Percentiles rank a stretch among this genome's conserved stretches.
phyloP scores from a whole-genome alignment of 2,113 vertebrate species.

The Tragelaphus strepsiceros region DNA sequence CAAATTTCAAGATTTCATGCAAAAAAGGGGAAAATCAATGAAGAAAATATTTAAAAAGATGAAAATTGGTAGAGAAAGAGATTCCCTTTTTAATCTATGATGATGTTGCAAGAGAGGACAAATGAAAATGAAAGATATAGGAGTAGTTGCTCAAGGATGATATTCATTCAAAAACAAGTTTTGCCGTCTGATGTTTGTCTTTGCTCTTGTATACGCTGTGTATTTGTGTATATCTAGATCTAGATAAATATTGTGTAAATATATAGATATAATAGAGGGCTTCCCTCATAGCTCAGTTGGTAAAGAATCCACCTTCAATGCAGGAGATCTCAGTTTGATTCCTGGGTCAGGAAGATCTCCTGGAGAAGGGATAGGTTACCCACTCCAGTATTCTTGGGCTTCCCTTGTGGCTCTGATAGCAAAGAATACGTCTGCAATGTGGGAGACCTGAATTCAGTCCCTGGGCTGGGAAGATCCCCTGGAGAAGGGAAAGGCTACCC shows the following conservation, averaged over 20 bases:
- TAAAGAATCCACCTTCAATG: background rate
- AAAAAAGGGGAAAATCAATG: background rate
- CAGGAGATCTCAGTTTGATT: background rate
- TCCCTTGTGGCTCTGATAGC: background rate
- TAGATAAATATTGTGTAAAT: background rate
- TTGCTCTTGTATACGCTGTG: background rate
- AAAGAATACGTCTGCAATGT: background rate
- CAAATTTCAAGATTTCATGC: conserved; percentile 10
- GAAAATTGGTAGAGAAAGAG: background rate
- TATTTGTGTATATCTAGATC: background rate
- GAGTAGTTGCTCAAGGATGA: background rate
- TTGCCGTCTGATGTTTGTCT: background rate
- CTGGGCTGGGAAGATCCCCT: background rate
- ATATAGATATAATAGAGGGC: background rate
- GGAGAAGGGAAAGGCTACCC: background rate
- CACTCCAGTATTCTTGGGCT: background rate
- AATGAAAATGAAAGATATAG: background rate
- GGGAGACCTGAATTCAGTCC: background rate
- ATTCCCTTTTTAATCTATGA: conserved; percentile 1
- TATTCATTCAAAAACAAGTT: background rate
- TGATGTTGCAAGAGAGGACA: background rate
- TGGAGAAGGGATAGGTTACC: background rate
- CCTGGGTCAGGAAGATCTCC: background rate
- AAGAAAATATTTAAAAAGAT: background rate
- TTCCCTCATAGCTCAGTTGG: background rate